Base-by-base conservation (phyloP, 1,140 invertebrate genomes). In the Drosophila kanapiae region DNA sequence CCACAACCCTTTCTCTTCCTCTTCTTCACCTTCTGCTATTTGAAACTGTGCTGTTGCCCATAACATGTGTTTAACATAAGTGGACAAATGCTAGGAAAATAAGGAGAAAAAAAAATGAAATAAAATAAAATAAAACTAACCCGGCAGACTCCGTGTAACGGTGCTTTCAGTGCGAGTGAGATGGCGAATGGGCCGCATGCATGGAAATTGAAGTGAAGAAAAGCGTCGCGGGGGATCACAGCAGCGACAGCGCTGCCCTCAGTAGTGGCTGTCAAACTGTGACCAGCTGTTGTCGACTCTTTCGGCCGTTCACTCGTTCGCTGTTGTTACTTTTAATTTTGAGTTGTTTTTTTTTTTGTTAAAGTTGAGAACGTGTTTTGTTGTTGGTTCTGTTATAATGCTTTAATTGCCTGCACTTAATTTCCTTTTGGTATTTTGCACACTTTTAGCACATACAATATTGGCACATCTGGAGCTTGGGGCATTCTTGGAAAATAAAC, bases 111-210 rank as follows among this genome's bases (percentile, higher is more conserved):
- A 38, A 67, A 6, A 54, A 51, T 35, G 10, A 37, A 42, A 42
- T 38, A 60, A 27, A 37, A 42, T 43, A 16, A 29, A 47, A 45
- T n/a, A 72, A 54, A 75, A 86, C 82, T 86, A 87, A 86, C 82
- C 83, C 82, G 83, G 83, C 62, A 75, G 70, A 77, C 78, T 67
- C 68, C 79, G 70, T 72, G 35, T 63, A 85, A 82, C 76, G 83
- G 62, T 43, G 62, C 48, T 76, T 67, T 78, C 54, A 77, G 23
- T 45, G 38, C 9, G 38, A 74, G 18, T 27, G 43, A 56, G 29
- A 35, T 8, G 33, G 42, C 37, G 18, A 74, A 53, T 51, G 48
- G 74, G 62, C 61, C 82, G 69, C 82, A 86, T 85, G 69, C 78
- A 77, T 70, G 60, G 67, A 76, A 67, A 16, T 38, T 31, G 11